Evolutionary conservation across 2,113 vertebrate species (phyloP).

Genomic region (Fregata magnificens): DNA sequence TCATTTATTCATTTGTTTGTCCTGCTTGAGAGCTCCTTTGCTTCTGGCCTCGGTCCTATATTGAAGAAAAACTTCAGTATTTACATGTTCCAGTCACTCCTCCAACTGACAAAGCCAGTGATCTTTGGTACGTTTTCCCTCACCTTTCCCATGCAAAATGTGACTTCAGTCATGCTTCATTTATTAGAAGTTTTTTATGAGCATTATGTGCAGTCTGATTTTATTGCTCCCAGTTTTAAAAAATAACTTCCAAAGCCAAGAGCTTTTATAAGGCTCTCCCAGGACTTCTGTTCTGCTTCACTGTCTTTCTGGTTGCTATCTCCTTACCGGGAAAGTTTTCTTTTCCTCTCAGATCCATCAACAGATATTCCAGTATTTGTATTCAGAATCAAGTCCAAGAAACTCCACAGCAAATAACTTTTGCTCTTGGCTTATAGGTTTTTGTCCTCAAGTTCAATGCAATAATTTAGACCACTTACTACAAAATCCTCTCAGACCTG

Average conservation of each 20-base stretch:
- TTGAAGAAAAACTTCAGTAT: not conserved
- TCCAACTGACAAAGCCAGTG: not conserved
- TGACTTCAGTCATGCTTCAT: rapidly evolving
- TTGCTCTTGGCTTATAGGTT: not conserved
- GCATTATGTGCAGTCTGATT: not conserved
- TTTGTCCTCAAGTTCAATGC: not conserved
- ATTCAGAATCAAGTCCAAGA: not conserved
- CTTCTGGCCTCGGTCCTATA: not conserved
- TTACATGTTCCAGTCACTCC: not conserved
- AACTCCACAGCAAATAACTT: not conserved
- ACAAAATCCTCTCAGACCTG: not conserved
- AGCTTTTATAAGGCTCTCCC: not conserved
- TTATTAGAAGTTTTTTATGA: not conserved
- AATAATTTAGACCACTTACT: not conserved
- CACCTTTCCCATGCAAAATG: not conserved
- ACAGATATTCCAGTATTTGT: not conserved
- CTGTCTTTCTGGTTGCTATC: not conserved
- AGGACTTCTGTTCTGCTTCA: not conserved
- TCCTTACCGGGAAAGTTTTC: not conserved
- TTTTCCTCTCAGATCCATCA: not conserved
- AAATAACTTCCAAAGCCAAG: not conserved
- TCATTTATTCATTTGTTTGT: not conserved
- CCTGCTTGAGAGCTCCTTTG: not conserved
- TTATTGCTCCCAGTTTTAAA: not conserved
- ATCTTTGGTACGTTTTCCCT: not conserved